Percentiles rank a stretch among this genome's conserved stretches.
These are phyloP conservation scores for Ceriagrion tenellum DNA, from an alignment of 2,888 invertebrate genomes.

Conservation along the genomic window DNA sequence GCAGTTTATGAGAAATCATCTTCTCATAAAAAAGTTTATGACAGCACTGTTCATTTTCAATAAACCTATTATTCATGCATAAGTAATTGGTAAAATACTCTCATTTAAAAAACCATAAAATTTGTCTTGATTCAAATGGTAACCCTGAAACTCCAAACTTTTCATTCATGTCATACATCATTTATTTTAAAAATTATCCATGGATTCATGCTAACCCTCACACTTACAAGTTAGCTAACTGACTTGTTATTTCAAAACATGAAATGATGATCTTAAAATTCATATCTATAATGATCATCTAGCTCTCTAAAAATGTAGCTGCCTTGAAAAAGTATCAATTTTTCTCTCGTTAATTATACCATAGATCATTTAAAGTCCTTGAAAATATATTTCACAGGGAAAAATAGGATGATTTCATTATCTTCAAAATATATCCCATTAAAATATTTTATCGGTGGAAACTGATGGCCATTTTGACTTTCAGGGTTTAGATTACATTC, in stretches of 20 bases:
- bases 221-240: background rate
- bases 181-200: background rate
- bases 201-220: background rate
- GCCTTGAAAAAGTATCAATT: slow-evolving; percentile 8
- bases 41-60: background rate
- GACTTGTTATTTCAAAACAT: background rate
- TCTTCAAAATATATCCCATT: slow-evolving; percentile 25
- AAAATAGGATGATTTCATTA: slow-evolving; percentile 25
- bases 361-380: background rate
- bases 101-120: background rate
- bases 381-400: background rate
- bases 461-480: background rate
- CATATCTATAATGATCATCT: background rate
- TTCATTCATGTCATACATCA: background rate
- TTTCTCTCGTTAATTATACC: background rate
- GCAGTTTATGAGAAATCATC: background rate
- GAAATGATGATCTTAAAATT: background rate
- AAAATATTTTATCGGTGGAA: background rate
- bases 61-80: background rate
- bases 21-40: background rate
- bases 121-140: background rate
- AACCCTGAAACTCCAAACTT: slow-evolving; percentile 23
- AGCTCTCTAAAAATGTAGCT: background rate
- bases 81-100: background rate
- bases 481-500: background rate